These are phyloP conservation scores for Hydrolagus colliei DNA, from an alignment of 2,797 vertebrate species.

Conservation along the genomic window DNA sequence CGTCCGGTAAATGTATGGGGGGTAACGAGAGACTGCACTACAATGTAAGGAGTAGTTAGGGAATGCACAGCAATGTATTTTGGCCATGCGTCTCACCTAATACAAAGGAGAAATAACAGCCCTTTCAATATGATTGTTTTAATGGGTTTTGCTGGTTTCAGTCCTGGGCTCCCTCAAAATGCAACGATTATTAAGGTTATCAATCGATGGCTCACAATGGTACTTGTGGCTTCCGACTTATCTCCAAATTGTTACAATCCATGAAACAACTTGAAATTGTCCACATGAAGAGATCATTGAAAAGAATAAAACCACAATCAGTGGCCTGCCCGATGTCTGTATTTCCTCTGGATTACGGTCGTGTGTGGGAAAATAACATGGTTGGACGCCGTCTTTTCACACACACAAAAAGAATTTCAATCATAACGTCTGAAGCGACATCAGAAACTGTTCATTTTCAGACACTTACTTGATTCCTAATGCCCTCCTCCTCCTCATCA, in stretches of 20 bases:
- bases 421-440: too few species aligned
- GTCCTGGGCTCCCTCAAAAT: not conserved
- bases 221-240: slow-evolving; percentile 37
- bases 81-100: not conserved
- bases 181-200: too few species aligned
- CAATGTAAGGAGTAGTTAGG: too few species aligned
- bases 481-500: too few species aligned
- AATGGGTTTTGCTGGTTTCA: not conserved
- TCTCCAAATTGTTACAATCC: slow-evolving; percentile 99
- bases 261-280: slow-evolving; percentile 95
- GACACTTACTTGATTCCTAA: too few species aligned
- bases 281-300: slow-evolving; percentile 98
- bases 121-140: not conserved
- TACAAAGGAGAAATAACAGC: too few species aligned
- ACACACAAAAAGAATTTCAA: too few species aligned
- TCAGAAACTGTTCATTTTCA: too few species aligned
- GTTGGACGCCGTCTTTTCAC: too few species aligned
- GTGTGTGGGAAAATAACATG: too few species aligned
- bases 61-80: not conserved
- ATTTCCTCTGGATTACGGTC: slow-evolving; percentile 66
- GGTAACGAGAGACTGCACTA: too few species aligned
- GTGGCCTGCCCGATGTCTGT: slow-evolving; percentile 94
- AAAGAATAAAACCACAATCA: slow-evolving; percentile 91
- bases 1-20: too few species aligned
- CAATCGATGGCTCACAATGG: not conserved